A percentile compares a stretch with the other conserved stretches of the same genome.
Conservation (phyloP, 2,113 vertebrate species). For the Sialia sialis region DNA sequence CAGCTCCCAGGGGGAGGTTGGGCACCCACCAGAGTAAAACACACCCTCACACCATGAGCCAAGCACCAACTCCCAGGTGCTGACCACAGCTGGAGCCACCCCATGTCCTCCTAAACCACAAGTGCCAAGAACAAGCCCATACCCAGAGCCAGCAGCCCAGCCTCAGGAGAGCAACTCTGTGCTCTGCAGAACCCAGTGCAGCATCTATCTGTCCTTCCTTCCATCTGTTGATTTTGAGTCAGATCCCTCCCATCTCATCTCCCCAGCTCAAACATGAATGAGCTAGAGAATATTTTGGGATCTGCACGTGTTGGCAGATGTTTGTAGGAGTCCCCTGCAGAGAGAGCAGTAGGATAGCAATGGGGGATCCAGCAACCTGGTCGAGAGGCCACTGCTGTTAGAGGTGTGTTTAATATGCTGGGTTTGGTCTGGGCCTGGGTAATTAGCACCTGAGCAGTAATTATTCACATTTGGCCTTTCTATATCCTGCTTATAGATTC, state of each 20-base stretch:
- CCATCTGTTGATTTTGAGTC: not conserved
- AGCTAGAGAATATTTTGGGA: not conserved
- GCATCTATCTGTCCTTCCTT: not conserved
- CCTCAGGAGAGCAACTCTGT: not conserved
- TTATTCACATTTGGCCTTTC: slow-evolving; percentile 44
- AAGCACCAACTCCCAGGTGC: not conserved
- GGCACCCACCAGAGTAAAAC: not conserved
- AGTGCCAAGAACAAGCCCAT: not conserved
- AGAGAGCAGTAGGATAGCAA: not conserved
- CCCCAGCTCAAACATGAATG: accelerated
- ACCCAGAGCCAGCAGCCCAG: not conserved
- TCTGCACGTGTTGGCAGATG: not conserved
- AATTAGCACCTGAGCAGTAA: slow-evolving; percentile 34
- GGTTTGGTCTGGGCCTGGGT: not conserved
- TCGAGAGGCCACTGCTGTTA: accelerated
- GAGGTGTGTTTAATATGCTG: accelerated
- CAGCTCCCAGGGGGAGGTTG: not conserved
- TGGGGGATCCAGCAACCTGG: not conserved
- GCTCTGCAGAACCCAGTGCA: not conserved
- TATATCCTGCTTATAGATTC: not conserved
- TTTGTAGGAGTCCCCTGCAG: not conserved
- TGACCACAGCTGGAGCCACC: not conserved
- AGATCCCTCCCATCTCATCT: not conserved
- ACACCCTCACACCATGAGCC: not conserved
- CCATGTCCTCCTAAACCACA: accelerated